phyloP scores from a whole-genome alignment of 2,113 vertebrate genomes.

The Equus przewalskii region DNA sequence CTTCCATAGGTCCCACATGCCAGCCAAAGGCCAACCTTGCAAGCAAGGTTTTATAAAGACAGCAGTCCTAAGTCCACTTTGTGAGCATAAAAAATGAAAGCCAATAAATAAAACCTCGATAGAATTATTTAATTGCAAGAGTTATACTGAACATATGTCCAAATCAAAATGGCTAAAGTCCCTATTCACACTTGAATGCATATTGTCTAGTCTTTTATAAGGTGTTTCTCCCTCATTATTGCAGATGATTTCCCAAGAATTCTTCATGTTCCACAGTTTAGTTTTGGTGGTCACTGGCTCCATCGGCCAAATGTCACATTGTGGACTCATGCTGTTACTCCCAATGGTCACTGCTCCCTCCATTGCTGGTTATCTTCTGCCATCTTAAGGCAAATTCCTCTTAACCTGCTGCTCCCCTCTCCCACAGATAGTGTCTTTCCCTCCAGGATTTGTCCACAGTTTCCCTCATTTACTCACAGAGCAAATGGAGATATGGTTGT shows the following conservation, averaged over 20 bases:
- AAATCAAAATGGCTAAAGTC: neutral
- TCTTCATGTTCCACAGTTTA: neutral
- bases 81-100: neutral
- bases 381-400: neutral
- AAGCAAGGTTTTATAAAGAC: neutral
- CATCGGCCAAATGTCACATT: neutral
- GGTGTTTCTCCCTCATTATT: neutral
- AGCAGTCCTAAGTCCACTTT: neutral
- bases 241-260: neutral
- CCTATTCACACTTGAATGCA: neutral
- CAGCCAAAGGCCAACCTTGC: neutral
- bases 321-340: neutral
- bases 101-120: neutral
- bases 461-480: neutral
- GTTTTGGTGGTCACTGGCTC: neutral
- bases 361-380: neutral
- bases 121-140: neutral
- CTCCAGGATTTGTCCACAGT: neutral
- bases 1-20: too few relatives aligned
- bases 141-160: neutral
- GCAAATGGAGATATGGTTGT: neutral
- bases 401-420: neutral
- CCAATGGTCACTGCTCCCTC: neutral
- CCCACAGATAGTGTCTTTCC: neutral
- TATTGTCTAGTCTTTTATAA: neutral